Conservation (phyloP, 2,797 vertebrate genomes). For the Strix occidentalis region DNA sequence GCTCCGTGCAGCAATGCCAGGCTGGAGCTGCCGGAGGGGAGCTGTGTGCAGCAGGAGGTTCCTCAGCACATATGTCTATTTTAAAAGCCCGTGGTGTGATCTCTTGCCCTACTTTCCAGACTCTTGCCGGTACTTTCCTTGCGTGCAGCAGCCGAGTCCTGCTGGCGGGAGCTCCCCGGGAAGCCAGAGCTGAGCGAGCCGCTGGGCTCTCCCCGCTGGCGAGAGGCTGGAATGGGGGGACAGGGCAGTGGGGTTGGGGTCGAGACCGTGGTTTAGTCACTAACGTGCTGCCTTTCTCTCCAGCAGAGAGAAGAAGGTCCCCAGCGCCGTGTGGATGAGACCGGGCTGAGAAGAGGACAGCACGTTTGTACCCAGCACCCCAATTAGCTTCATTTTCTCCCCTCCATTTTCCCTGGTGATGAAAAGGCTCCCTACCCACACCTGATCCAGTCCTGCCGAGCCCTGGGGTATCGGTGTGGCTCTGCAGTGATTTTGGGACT, state of each 20-base stretch:
- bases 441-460: neutral
- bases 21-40: conserved; percentile 27
- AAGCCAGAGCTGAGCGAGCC: neutral
- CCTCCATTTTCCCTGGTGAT: neutral
- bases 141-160: neutral
- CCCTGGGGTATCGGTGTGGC: neutral
- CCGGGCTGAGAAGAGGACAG: neutral
- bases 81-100: conserved; percentile 49
- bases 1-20: neutral
- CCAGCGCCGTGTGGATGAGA: neutral
- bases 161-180: neutral
- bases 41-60: conserved; percentile 25
- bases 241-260: neutral
- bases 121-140: conserved; percentile 10
- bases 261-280: neutral
- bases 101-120: conserved; percentile 58
- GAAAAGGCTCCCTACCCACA: neutral
- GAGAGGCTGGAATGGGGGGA: neutral
- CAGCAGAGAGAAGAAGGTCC: neutral
- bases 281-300: neutral
- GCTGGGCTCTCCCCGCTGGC: neutral
- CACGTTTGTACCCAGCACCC: neutral
- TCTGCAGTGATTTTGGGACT: neutral
- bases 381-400: neutral
- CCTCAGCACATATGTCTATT: conserved; percentile 47